phyloP scores from a whole-genome alignment of 1,140 invertebrate species.

The Cryptotermes secundus region DNA sequence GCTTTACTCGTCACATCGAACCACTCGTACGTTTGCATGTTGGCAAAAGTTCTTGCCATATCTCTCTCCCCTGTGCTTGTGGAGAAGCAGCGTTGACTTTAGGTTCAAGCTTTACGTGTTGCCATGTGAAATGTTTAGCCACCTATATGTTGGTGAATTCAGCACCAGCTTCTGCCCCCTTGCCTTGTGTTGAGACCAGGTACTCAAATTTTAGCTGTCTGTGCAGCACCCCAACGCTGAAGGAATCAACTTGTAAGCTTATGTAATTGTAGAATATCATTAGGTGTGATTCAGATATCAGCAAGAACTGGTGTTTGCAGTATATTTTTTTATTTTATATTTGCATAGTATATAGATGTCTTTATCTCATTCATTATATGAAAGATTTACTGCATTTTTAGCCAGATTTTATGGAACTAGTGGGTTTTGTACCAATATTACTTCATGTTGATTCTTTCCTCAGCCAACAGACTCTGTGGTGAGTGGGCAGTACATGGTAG shows the following conservation, averaged over 20 bases:
- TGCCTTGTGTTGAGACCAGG: background rate
- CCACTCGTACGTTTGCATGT: background rate
- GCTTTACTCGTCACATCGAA: slow-evolving; percentile 8
- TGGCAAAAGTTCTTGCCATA: background rate
- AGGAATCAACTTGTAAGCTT: background rate
- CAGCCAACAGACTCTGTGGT: background rate
- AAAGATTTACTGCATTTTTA: background rate
- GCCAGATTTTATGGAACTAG: background rate
- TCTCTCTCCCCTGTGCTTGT: background rate
- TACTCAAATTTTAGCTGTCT: background rate
- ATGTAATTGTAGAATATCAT: background rate
- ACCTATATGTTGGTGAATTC: background rate
- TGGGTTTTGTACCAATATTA: background rate
- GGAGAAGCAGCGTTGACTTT: background rate
- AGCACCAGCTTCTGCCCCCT: background rate
- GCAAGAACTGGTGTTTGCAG: background rate
- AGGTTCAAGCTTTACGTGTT: background rate
- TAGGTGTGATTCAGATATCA: background rate
- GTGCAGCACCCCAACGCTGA: background rate
- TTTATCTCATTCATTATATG: background rate
- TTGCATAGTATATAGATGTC: background rate
- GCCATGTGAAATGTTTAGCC: background rate
- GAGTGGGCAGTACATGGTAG: background rate
- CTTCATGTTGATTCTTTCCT: slow-evolving; percentile 17
- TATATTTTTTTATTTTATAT: background rate